phyloP scores from a whole-genome alignment of 2,113 vertebrate species.

The Lathamus discolor region DNA sequence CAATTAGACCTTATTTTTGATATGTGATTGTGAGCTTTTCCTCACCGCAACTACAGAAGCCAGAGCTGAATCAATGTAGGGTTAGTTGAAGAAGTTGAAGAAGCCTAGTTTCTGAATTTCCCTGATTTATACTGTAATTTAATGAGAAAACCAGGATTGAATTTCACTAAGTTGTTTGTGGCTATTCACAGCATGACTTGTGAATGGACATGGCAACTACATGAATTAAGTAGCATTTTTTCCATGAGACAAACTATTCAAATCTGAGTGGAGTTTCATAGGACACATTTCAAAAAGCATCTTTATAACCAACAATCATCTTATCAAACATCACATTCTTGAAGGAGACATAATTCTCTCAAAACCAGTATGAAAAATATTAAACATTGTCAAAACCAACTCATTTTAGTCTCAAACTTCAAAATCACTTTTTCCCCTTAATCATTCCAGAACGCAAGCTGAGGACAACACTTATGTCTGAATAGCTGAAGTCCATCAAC shows the following conservation, averaged over 20 bases:
- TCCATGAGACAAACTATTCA: background rate
- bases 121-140: background rate
- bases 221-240: background rate
- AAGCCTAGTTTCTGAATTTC: background rate
- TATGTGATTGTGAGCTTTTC: background rate
- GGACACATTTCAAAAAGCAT: background rate
- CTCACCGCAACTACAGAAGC: background rate
- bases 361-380: background rate
- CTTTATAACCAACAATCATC: background rate
- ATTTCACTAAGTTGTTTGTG: background rate
- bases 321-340: background rate
- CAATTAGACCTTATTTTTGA: background rate
- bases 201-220: background rate
- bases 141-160: background rate
- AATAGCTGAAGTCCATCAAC: background rate
- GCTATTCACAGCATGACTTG: background rate
- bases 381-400: background rate
- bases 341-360: background rate
- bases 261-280: background rate
- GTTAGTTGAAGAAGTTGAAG: background rate
- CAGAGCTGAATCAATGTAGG: background rate
- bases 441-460: background rate
- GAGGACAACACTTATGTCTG: background rate
- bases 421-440: background rate
- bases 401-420: background rate